Evolutionary conservation across 2,113 vertebrate genomes (phyloP).

Genomic region (Pungitius pungitius): DNA sequence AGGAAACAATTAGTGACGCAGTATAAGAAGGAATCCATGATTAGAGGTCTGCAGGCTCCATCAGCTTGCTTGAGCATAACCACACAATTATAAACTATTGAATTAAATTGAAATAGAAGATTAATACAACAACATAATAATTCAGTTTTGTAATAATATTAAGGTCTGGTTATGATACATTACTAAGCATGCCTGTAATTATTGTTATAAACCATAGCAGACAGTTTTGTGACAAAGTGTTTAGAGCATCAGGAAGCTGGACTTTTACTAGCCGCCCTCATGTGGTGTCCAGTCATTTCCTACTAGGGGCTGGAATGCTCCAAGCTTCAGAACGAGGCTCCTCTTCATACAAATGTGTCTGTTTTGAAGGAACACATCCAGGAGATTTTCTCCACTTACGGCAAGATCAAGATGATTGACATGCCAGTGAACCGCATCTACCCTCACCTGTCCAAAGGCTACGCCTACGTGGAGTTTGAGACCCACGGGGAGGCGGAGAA

Average conservation of each 20-base stretch:
- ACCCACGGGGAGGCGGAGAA: constrained; percentile 92
- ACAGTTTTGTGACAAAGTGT: too few species aligned
- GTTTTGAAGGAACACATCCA: constrained; percentile 91
- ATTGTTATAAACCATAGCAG: neutral
- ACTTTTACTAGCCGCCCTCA: neutral
- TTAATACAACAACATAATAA: too few species aligned
- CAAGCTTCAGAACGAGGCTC: neutral
- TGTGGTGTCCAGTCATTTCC: neutral
- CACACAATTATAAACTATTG: neutral
- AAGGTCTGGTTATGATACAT: neutral
- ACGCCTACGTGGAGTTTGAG: constrained; percentile 96
- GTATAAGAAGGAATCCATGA: neutral
- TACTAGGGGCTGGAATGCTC: neutral
- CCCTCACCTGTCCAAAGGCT: constrained; percentile 92
- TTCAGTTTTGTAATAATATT: too few species aligned
- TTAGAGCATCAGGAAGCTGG: neutral
- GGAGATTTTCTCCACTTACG: constrained; percentile 96
- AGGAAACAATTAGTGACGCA: neutral
- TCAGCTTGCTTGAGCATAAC: neutral
- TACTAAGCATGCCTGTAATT: neutral
- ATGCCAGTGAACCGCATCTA: constrained; percentile 93
- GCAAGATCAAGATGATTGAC: constrained; percentile 98
- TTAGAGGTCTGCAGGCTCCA: neutral
- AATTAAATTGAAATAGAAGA: too few species aligned
- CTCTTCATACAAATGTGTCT: neutral